Base-by-base conservation (phyloP, 2,888 invertebrate species). In the Lymantria monacha region DNA sequence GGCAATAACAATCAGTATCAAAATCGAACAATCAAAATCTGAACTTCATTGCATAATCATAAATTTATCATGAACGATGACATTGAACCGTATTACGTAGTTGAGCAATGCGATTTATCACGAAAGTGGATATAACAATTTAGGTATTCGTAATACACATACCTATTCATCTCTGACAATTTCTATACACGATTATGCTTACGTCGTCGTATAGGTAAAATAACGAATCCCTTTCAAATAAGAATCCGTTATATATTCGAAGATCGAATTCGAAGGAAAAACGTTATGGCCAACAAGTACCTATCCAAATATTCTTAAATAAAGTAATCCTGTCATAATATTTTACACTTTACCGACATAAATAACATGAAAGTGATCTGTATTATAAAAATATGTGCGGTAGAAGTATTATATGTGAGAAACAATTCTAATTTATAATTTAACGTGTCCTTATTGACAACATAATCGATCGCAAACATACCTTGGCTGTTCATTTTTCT, bases 241-340 rank as follows among this genome's bases (percentile, higher is more conserved):
- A 63, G 77, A 84, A 81, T 87, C 90, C 89, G 90, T 90, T 90
- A 89, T 77, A 81, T 80, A 84, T 88, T 87, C 85, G 80, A 90
- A 87, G 88, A 86, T 84, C 80, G 70, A 87, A 87, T 87, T 88
- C 85, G 87, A 90, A 90, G 86, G 69, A 81, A 85, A 88, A 81
- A 85, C 89, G 89, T 87, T 88, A 83, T 72, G 65, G 58, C 61
- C 69, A 81, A 83, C 80, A 79, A 74, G 65, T 66, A 22, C 22
- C 22, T 22, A 22, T 50, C 47, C 44, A 46, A 46, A 44, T 46
- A 44, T 50, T 37, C 44, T 46, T 58, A 62, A 59, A 54, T 55
- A 52, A 56, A 63, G 53, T 53, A 40, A 47, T 55, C 13, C 22
- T 51, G 55, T 51, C 53, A 52, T 30, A 8, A 50, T 48, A 44